A percentile compares a stretch with the other conserved stretches of the same genome.
Conservation (phyloP, 2,888 invertebrate genomes). For the Schizotus pectinicornis region DNA sequence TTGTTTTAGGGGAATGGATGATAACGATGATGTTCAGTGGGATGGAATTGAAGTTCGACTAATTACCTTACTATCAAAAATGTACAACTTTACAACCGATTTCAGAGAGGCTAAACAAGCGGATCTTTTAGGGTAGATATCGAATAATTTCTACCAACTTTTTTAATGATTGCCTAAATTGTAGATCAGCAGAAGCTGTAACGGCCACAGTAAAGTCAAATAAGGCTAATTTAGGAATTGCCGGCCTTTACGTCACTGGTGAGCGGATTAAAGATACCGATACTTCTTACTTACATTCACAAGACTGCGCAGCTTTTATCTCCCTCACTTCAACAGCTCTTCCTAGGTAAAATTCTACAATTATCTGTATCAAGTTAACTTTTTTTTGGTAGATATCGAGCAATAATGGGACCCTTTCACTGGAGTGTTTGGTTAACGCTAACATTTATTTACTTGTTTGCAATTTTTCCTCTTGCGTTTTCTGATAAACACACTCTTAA, state of each 20-base stretch:
- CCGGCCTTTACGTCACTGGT: constrained; percentile 72
- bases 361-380: not conserved
- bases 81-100: constrained; percentile 76
- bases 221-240: constrained; percentile 71
- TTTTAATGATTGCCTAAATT: constrained; percentile 19
- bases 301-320: constrained; percentile 80
- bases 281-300: constrained; percentile 69
- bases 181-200: constrained; percentile 68
- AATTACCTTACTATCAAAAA: constrained; percentile 65
- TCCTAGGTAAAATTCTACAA: constrained; percentile 64
- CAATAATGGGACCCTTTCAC: constrained; percentile 83
- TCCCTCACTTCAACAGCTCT: constrained; percentile 79
- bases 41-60: constrained; percentile 79
- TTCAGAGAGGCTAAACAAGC: constrained; percentile 65
- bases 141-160: not conserved
- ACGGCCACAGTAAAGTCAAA: constrained; percentile 62
- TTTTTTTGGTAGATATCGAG: constrained; percentile 70
- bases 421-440: constrained; percentile 82
- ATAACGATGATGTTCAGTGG: constrained; percentile 66
- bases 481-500: constrained; percentile 73
- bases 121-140: constrained; percentile 58
- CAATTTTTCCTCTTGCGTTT: constrained; percentile 76
- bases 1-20: constrained; percentile 47
- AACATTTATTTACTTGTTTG: constrained; percentile 73
- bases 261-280: constrained; percentile 63